Conservation (phyloP, 2,113 vertebrate genomes). For the Menura novaehollandiae region DNA sequence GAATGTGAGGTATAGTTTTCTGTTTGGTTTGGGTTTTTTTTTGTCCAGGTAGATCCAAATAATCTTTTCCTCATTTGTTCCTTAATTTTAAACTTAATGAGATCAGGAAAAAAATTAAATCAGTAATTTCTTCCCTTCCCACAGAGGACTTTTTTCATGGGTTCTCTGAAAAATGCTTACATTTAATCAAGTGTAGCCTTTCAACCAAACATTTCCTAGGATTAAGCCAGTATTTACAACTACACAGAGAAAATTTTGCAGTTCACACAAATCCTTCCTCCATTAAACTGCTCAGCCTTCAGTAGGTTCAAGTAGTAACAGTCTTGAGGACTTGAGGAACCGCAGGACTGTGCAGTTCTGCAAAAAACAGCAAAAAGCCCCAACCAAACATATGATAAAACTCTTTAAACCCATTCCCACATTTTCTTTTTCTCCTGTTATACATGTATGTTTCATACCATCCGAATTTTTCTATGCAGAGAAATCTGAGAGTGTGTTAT, state of each 20-base stretch:
- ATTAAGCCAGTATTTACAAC: background rate
- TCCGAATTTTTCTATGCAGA: background rate
- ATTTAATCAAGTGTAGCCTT: background rate
- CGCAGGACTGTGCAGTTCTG: background rate
- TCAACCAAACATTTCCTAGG: background rate
- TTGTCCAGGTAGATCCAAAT: background rate
- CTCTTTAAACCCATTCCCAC: background rate
- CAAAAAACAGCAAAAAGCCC: background rate
- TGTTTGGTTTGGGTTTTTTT: background rate
- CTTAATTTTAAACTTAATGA: background rate
- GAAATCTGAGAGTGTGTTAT: background rate
- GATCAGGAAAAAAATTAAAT: background rate
- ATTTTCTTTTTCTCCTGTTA: background rate
- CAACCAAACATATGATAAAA: background rate
- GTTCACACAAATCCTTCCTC: background rate
- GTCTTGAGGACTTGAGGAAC: background rate
- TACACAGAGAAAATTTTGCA: background rate
- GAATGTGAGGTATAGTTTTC: background rate
- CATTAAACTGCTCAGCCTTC: background rate
- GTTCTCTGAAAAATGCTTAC: background rate
- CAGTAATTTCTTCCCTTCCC: background rate
- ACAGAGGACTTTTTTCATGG: background rate
- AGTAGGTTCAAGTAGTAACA: background rate
- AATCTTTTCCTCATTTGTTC: background rate
- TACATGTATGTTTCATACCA: background rate